phyloP scores from a whole-genome alignment of 2,888 invertebrate genomes.

The Drosophila merina region DNA sequence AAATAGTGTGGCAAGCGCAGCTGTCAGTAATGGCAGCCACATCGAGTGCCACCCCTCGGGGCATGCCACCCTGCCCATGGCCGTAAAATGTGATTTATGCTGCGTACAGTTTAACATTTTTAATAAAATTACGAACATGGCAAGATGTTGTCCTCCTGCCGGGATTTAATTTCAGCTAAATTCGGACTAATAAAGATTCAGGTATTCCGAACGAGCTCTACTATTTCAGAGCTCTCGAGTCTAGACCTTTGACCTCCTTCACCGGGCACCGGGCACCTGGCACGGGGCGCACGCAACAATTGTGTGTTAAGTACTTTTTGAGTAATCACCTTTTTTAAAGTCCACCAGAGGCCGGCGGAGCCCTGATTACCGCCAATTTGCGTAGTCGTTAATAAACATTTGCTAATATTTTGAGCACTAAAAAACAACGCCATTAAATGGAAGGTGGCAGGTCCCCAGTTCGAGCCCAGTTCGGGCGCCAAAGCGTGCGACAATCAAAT shows the following conservation, averaged over 20 bases:
- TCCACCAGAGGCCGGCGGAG: conserved; percentile 31
- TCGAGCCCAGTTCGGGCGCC: conserved; percentile 51
- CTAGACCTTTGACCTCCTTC: background rate
- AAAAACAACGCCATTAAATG: conserved; percentile 68
- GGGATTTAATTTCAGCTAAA: conserved; percentile 53
- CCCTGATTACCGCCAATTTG: conserved; percentile 69
- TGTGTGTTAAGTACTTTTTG: conserved; percentile 72
- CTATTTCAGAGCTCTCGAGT: background rate
- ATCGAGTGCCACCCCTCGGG: conserved; percentile 51
- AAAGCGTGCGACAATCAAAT: conserved; percentile 78
- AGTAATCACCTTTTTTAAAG: conserved; percentile 56
- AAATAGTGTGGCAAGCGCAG: conserved; percentile 76
- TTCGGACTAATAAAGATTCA: conserved; percentile 13
- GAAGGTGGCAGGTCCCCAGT: conserved; percentile 2
- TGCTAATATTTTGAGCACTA: conserved; percentile 78
- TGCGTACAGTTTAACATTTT: conserved; percentile 71
- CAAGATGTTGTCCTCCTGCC: conserved; percentile 62
- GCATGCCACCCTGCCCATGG: conserved; percentile 22
- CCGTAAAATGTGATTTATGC: conserved; percentile 71
- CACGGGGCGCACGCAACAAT: conserved; percentile 38
- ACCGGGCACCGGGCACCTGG: background rate
- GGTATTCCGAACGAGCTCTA: conserved; percentile 18
- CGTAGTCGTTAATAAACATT: conserved; percentile 78
- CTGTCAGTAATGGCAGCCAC: conserved; percentile 71
- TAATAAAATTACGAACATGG: conserved; percentile 67